Evolutionary conservation across 2,113 vertebrate species (phyloP), one percentile per base, ranked within the genome.

Genomic region (Cinclus mexicanus): DNA sequence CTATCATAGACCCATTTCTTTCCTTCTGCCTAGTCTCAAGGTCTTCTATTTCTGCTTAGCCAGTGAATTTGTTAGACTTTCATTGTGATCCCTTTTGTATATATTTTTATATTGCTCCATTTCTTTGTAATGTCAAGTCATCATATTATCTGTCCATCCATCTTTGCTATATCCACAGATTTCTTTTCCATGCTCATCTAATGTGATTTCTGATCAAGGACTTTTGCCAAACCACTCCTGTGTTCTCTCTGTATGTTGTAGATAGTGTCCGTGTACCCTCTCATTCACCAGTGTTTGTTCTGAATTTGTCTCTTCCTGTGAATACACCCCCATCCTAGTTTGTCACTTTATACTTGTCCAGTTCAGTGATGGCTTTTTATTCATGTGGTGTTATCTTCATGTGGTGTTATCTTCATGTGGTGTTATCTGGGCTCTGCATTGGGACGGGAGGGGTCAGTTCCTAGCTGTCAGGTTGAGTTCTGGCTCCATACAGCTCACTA

Each of bases 321-420:
- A 68, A 57, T 41, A 65, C 19, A 44, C 19, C 74, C 15, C 17
- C 31, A 26, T 94, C 41, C 28, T 76, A 24, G 8, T 79, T 88
- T 52, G 22, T 90, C 21, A 28, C 10, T 72, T 79, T 41, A 10
- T 57, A 28, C 19, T 42, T 72, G 19, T 69, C 11, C 22, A 22
- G 41, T 33, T 63, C 37, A 65, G 63, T 72, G 28, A 26, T 50
- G 35, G 20, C 23, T 79, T 26, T 52, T 46, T 61, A 50, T 41
- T 53, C 4, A 5, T 1, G 0, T n/a, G 20, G 3, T 0, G 0
- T 39, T 9, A 44, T 71, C 39, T 53, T 22, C n/a, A n/a, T n/a
- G n/a, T n/a, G n/a, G n/a, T n/a, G n/a, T n/a, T n/a, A n/a, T n/a
- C n/a, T 41, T 53, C 4, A 5, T 1, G 0, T n/a, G 20, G 3